Conservation (phyloP, 2,113 vertebrate genomes). For the Otocyon megalotis region DNA sequence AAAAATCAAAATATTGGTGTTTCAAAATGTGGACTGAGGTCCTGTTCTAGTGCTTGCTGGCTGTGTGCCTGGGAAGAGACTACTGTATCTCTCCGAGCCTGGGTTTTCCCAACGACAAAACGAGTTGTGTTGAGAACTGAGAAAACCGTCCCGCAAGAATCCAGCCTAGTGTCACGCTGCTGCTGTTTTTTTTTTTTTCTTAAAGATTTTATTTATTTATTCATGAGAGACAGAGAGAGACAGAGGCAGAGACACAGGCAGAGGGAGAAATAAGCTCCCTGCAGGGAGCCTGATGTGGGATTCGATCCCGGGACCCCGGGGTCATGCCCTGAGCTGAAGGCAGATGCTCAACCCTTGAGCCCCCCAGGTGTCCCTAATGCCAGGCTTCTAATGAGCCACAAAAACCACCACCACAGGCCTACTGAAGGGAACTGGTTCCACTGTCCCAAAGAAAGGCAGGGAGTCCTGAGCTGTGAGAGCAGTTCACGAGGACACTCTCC, state of each 20-base stretch:
- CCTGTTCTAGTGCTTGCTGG: background rate
- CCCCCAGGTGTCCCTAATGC: too few relatives aligned
- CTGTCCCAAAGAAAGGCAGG: too few relatives aligned
- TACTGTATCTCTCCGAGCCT: background rate
- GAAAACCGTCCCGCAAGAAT: background rate
- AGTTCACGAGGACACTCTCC: background rate
- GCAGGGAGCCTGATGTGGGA: too few relatives aligned
- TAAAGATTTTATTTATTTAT: too few relatives aligned
- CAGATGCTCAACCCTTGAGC: too few relatives aligned
- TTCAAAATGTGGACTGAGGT: background rate
- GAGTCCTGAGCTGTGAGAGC: background rate
- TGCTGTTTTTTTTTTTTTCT: too few relatives aligned
- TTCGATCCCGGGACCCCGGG: too few relatives aligned
- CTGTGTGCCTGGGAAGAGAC: background rate
- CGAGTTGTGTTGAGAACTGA: background rate
- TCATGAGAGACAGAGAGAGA: too few relatives aligned
- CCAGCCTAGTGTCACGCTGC: background rate
- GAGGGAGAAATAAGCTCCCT: too few relatives aligned
- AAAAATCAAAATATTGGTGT: too few relatives aligned
- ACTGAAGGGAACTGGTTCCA: background rate
- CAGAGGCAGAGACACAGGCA: too few relatives aligned
- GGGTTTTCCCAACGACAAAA: background rate
- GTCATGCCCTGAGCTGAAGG: too few relatives aligned
- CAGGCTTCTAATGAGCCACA: background rate
- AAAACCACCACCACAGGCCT: accelerated